Evolutionary conservation across 2,113 vertebrate species (phyloP), one percentile per base, ranked within the genome.

Genomic region (Spea multiplicata): DNA sequence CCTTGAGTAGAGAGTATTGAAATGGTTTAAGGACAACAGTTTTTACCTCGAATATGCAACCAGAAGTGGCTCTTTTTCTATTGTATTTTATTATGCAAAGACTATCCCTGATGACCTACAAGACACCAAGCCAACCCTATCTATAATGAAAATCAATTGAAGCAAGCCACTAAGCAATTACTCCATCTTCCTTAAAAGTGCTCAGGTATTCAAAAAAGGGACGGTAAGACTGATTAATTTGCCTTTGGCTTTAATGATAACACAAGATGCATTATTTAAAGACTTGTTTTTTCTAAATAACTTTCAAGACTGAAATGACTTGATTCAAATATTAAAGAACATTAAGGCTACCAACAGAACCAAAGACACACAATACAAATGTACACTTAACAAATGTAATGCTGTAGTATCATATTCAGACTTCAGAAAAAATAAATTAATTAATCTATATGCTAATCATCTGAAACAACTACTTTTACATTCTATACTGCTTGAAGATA

Each of bases 141-240:
- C 90, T 85, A 90, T 92, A 93, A 94, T 92, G 91, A 92, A 92
- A 95, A 95, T 95, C 92, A 93, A 94, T 96, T 87, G 69, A 84
- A 89, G 83, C 84, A 88, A 93, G 89, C 93, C 91, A 93, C 88
- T 93, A 91, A 94, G 93, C 91, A 92, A 93, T 94, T 93, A 93
- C 87, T 89, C 86, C 75, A 59, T 88, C 91, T 93, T 91, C 87
- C 91, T 94, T 93, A 89, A 93, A 91, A 94, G 91, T 93, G 90
- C 84, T 88, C 83, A 88, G 84, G 89, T 91, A 87, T 93, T 92
- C 83, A 91, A 90, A 89, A 87, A 88, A 82, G 84, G 75, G 83
- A 87, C 92, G 89, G 81, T 83, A 84, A 87, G 88, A 89, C 90
- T 92, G 91, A 94, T 94, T 94, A 92, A 91, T 93, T 92, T 91